Conservation (phyloP, 2,797 vertebrate genomes). For the Sebastes alutus region DNA sequence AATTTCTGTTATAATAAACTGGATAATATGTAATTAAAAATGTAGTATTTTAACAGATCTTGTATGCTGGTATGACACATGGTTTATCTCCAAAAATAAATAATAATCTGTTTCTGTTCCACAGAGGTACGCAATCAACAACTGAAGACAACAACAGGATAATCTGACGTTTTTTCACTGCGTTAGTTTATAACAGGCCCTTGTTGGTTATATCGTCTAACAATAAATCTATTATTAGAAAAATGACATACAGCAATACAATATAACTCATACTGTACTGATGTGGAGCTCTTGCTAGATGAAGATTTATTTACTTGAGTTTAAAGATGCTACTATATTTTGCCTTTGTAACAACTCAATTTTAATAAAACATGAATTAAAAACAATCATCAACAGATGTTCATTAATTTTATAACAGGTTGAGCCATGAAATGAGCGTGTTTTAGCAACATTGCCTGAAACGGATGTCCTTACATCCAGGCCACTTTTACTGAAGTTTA, state of each 20-base stretch:
- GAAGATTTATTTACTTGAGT: no score
- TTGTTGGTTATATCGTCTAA: background rate
- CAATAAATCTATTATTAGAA: background rate
- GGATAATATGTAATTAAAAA: background rate
- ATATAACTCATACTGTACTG: background rate
- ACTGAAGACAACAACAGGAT: constrained; percentile 9
- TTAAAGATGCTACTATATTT: background rate
- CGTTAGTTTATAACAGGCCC: background rate
- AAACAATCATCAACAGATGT: background rate
- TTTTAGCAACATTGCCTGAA: background rate
- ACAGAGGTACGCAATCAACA: constrained; percentile 25
- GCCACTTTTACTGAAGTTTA: no score
- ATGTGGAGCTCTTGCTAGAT: background rate
- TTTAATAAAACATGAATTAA: background rate
- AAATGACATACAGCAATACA: background rate
- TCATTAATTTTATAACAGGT: background rate
- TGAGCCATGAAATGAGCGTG: background rate
- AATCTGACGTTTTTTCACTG: background rate
- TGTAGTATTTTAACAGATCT: background rate
- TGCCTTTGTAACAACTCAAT: background rate
- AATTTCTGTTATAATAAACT: background rate
- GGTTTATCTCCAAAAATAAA: background rate
- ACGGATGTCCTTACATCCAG: background rate
- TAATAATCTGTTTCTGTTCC: background rate
- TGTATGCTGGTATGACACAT: background rate